Percentiles rank a stretch among this genome's conserved stretches.
Conservation (phyloP, 2,113 vertebrate species). For the Aldabrachelys gigantea region DNA sequence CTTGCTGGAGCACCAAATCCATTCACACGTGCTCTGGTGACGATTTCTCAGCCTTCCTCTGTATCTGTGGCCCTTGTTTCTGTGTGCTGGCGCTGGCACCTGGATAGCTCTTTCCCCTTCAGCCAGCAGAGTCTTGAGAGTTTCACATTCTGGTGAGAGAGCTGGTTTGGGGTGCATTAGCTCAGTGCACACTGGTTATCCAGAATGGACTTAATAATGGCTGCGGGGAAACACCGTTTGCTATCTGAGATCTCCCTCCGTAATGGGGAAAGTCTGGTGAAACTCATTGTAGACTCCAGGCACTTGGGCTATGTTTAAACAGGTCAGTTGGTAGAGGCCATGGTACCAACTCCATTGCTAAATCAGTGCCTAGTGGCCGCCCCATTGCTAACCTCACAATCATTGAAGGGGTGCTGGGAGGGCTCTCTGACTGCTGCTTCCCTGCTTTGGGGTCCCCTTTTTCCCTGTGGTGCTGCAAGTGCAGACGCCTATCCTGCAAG, state of each 20-base stretch:
- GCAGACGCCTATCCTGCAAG: background rate
- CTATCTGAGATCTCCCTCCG: fast-evolving
- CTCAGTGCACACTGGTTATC: background rate
- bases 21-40: fast-evolving
- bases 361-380: background rate
- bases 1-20: background rate
- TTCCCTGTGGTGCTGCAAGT: background rate
- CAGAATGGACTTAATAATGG: background rate
- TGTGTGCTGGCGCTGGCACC: background rate
- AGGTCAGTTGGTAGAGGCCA: background rate
- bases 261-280: background rate
- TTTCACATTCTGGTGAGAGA: slow-evolving; percentile 29
- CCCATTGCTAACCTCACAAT: too few species aligned
- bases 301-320: too few species aligned
- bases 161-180: background rate
- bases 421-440: background rate
- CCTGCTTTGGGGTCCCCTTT: background rate
- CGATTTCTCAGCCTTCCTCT: background rate
- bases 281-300: background rate
- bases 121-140: background rate
- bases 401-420: background rate
- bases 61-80: background rate
- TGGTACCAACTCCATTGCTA: background rate
- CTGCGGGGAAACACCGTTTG: slow-evolving; percentile 12
- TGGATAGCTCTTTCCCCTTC: background rate